Conservation (phyloP, 2,797 vertebrate genomes). For the Catamblyrhynchus diadema region DNA sequence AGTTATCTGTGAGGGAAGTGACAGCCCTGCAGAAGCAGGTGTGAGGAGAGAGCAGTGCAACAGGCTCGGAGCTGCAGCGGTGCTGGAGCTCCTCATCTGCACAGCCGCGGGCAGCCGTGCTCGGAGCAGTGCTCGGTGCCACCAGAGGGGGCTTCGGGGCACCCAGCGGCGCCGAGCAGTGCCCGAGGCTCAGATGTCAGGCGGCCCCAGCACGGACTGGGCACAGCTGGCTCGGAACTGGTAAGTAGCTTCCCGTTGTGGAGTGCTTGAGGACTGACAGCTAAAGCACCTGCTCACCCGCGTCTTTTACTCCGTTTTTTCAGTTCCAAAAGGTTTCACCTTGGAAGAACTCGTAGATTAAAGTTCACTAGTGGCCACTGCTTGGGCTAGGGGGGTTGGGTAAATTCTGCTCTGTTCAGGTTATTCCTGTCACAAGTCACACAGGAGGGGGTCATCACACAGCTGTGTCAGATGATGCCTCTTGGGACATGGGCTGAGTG, state of each 20-base stretch:
- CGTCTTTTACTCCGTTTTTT: not conserved
- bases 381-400: not conserved
- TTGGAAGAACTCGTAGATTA: rapidly evolving
- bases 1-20: not conserved
- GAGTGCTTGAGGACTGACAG: not conserved
- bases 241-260: slow-evolving; percentile 45
- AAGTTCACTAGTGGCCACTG: rapidly evolving
- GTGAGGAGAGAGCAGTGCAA: not conserved
- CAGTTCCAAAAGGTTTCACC: not conserved
- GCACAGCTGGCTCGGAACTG: not conserved
- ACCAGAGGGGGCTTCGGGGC: slow-evolving; percentile 57
- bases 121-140: not conserved
- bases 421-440: not conserved
- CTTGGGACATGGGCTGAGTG: not conserved
- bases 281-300: not conserved
- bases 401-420: not conserved
- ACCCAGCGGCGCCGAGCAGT: not conserved
- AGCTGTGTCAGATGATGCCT: rapidly evolving
- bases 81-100: not conserved
- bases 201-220: not conserved
- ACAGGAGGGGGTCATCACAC: not conserved
- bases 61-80: rapidly evolving
- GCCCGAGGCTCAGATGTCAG: slow-evolving; percentile 1
- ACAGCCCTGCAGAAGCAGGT: not conserved
- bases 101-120: not conserved